Evolutionary conservation across 2,113 vertebrate species (phyloP), one percentile per base, ranked within the genome.

Genomic region (Xiphophorus hellerii): DNA sequence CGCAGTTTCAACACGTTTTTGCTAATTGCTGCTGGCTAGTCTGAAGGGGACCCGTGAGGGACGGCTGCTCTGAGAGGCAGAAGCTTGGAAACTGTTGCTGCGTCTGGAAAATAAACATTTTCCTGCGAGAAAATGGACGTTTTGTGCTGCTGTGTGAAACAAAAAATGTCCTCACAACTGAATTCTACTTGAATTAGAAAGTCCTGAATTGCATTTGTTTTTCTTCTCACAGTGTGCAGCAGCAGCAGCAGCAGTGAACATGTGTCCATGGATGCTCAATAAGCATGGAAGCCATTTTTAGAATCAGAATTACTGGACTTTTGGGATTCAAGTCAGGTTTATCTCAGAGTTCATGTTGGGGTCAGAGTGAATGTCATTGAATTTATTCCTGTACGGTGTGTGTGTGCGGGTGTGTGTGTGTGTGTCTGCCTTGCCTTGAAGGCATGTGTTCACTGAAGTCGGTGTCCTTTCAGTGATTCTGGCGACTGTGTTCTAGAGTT

Each of bases 401-500:
- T 3, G 30, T 30, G 30, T 30, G 29, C 1, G 29, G 3, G 30
- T 30, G 2, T 30, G 44, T 6, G 5, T 5, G 5, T 48, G 44
- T 20, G 44, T 58, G 51, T 20, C 28, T 51, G 73, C 74, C 73
- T 75, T 1, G 9, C 8, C 44, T 20, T 48, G 20, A 48, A 42
- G 39, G 39, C 2, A 13, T 42, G 39, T 42, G 3, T 42, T 42
- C 37, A 39, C 37, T 42, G 39, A 42, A 58, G 44, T 66, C 1
- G 60, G 31, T 76, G 67, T 81, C 62, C 71, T 73, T 33, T 77
- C 71, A 51, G 31, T 77, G 74, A 82, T 66, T 72, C 66, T 31
- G 39, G 58, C 74, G 48, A 77, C 74, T 83, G 20, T 60, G 31
- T 62, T 28, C 28, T 35, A 9, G 81, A 76, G 90, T 91, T 90